Base-by-base conservation (phyloP, 2,888 invertebrate species). In the Athripsodes cinereus region DNA sequence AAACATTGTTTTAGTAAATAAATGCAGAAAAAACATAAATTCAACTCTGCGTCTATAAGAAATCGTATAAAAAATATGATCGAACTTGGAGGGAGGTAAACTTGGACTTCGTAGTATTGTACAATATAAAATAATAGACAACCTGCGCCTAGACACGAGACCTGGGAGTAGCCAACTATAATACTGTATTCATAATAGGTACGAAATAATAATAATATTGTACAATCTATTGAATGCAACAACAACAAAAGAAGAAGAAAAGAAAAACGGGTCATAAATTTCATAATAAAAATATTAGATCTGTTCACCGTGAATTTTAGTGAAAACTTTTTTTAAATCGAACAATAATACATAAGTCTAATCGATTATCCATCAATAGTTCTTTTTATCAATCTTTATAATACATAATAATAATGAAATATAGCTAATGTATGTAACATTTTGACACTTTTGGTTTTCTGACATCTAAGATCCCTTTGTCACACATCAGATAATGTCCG, bases 371-470 rank as follows among this genome's bases (percentile, higher is more conserved):
- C 35, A 20, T 46, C 57, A 46, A 53, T 35, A 13, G 13, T 40
- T 55, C 57, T 53, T 22, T 57, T 22, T 52, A 57, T 50, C 53
- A 49, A 44, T 57, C 57, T 47, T 56, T 52, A 58, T 56, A 56
- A 34, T 10, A 26, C 57, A 35, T 56, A 48, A 58, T 56, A 56
- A 34, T 10, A 26, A 13, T 47, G 53, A 48, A 48, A 57, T 60
- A 60, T 60, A 54, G 56, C 53, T 48, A 60, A 60, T 57, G 35
- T 60, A 57, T 60, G 49, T 52, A 62, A 62, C 62, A 62, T 62
- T 62, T 60, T 62, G 62, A 62, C 62, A 62, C 54, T 47, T 60
- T 59, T 40, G 62, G 62, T 62, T 62, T 56, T 44, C 47, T 22
- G n/a, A 22, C 52, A 40, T 49, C 44, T 22, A 26, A 44, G 44